A percentile compares a stretch with the other conserved stretches of the same genome.
Conservation (phyloP, 2,888 invertebrate genomes). For the Prenolepis imparis region DNA sequence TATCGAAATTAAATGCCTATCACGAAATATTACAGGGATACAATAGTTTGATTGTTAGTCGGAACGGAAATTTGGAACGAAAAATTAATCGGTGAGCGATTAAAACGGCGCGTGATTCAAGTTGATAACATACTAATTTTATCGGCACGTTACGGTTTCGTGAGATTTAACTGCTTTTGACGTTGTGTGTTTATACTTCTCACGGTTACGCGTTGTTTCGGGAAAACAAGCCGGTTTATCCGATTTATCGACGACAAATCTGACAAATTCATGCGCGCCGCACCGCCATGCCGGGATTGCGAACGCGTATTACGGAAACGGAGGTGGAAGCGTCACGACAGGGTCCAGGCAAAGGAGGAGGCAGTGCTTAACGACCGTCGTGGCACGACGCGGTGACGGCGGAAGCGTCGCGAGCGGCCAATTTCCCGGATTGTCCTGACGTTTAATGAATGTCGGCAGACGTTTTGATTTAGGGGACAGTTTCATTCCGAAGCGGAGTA, state of each 20-base stretch:
- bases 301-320: constrained; percentile 22
- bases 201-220: constrained; percentile 34
- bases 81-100: constrained; percentile 2
- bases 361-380: constrained; percentile 36
- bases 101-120: constrained; percentile 30
- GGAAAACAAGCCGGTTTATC: constrained; percentile 42
- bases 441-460: constrained; percentile 84
- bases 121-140: not conserved
- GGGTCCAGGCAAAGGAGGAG: constrained; percentile 41
- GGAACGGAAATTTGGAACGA: not conserved
- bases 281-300: constrained; percentile 30
- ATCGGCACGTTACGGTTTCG: not conserved
- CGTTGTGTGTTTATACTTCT: constrained; percentile 24
- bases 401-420: constrained; percentile 67
- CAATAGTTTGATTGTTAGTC: not conserved
- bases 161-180: constrained; percentile 37
- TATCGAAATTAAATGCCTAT: not conserved
- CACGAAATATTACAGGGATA: no score
- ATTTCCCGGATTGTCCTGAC: constrained; percentile 80
- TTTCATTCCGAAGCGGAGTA: constrained; percentile 84
- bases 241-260: constrained; percentile 60
- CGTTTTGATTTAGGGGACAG: constrained; percentile 85
- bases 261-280: constrained; percentile 53
- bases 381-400: constrained; percentile 57
- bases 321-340: constrained; percentile 36